A percentile compares a stretch with the other conserved stretches of the same genome.
Conservation (phyloP, 2,797 vertebrate species). For the Coreius guichenoti region DNA sequence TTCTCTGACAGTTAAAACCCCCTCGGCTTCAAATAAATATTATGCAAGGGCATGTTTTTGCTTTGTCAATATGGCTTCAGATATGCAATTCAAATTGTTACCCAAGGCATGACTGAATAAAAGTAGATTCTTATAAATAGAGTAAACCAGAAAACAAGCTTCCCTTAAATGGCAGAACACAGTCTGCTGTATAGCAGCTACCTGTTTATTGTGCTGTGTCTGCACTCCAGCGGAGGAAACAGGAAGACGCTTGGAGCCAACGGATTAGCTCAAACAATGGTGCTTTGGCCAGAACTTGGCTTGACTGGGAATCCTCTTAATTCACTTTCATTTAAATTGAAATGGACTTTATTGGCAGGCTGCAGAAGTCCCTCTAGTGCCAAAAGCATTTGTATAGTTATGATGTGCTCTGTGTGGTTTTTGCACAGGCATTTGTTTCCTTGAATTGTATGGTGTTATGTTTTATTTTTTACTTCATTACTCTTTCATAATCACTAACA, state of each 20-base stretch:
- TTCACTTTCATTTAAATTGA: conserved; percentile 83
- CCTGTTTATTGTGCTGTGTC: conserved; percentile 58
- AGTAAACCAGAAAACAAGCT: not conserved
- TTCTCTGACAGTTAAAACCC: not conserved
- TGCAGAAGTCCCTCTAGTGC: conserved; percentile 61
- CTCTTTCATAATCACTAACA: not conserved
- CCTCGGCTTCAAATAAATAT: not conserved
- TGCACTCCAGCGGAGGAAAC: conserved; percentile 69
- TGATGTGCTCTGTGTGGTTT: conserved; percentile 38
- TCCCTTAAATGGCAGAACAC: conserved; percentile 41
- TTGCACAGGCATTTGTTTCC: conserved; percentile 70
- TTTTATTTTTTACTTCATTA: conserved; percentile 1
- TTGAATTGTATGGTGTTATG: conserved; percentile 19
- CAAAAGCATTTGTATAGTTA: conserved; percentile 80
- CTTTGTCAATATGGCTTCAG: not conserved
- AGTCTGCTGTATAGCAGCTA: conserved; percentile 49
- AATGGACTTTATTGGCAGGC: conserved; percentile 81
- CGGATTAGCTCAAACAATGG: conserved; percentile 80
- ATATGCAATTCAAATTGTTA: not conserved
- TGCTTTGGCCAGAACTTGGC: conserved; percentile 76
- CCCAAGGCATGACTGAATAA: not conserved
- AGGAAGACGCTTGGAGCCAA: conserved; percentile 69
- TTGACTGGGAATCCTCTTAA: conserved; percentile 83
- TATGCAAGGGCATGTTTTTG: not conserved
- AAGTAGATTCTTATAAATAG: not conserved